phyloP scores from a whole-genome alignment of 2,797 vertebrate species.

The Gouania willdenowi region DNA sequence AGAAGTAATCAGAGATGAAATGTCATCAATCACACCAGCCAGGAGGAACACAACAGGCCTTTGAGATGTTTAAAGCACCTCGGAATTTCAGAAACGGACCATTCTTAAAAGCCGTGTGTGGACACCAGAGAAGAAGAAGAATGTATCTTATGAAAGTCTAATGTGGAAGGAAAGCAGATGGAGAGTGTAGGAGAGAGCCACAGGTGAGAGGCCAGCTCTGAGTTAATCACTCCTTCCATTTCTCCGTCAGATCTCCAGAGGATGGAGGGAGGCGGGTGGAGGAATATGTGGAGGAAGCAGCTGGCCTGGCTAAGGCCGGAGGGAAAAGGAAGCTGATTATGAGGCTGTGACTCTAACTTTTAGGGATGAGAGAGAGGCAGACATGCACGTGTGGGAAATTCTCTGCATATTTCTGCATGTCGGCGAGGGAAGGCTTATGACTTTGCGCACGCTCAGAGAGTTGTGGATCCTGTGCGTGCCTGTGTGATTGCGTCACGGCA shows the following conservation, averaged over 20 bases:
- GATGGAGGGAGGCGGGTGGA: neutral
- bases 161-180: slow-evolving; percentile 34
- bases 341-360: slow-evolving; percentile 29
- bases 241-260: slow-evolving; percentile 45
- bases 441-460: slow-evolving; percentile 1
- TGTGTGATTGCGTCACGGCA: neutral
- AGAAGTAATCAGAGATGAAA: slow-evolving; percentile 10
- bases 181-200: slow-evolving; percentile 40
- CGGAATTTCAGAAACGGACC: neutral
- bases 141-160: slow-evolving; percentile 13
- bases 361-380: slow-evolving; percentile 18
- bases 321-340: slow-evolving; percentile 59
- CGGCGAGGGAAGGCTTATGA: slow-evolving; percentile 27
- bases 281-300: slow-evolving; percentile 34
- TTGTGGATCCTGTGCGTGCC: neutral
- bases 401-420: slow-evolving; percentile 14
- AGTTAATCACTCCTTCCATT: slow-evolving; percentile 62
- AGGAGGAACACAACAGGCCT: neutral
- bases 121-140: slow-evolving; percentile 9
- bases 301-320: slow-evolving; percentile 41
- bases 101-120: neutral
- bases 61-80: neutral
- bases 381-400: neutral
- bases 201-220: slow-evolving; percentile 62
- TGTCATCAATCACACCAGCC: neutral